A percentile compares a stretch with the other conserved stretches of the same genome.
Conservation (phyloP, 2,113 vertebrate species). For the Rhineura floridana region DNA sequence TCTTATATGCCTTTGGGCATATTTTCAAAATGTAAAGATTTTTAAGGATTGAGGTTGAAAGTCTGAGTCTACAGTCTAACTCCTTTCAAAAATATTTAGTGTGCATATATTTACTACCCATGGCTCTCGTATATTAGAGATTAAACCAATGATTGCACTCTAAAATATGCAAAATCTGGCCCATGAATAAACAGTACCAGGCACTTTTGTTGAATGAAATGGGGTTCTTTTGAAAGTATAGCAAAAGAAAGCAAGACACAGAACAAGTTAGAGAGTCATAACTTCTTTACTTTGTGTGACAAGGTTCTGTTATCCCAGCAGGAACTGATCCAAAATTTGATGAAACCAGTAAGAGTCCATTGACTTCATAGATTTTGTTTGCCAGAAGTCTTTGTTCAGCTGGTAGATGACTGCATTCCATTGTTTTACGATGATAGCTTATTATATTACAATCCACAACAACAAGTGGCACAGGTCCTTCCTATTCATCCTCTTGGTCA, state of each 20-base stretch:
- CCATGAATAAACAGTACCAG: constrained; percentile 61
- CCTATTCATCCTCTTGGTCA: not conserved
- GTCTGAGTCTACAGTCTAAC: constrained; percentile 73
- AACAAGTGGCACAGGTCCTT: not conserved
- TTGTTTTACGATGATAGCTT: not conserved
- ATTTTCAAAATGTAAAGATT: constrained; percentile 79
- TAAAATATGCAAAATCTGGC: constrained; percentile 74
- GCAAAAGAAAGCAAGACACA: constrained; percentile 53
- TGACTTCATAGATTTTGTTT: constrained; percentile 26
- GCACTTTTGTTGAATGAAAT: constrained; percentile 49
- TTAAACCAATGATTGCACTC: constrained; percentile 72
- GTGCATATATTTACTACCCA: constrained; percentile 76
- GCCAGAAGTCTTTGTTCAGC: not conserved
- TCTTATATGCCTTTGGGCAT: constrained; percentile 76
- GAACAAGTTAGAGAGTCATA: constrained; percentile 26
- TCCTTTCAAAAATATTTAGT: constrained; percentile 75
- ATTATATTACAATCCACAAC: not conserved
- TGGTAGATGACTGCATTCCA: not conserved
- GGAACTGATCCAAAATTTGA: constrained; percentile 52
- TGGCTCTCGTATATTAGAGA: constrained; percentile 68
- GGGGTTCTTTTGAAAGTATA: constrained; percentile 46
- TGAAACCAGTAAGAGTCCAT: constrained; percentile 45
- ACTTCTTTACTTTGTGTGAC: constrained; percentile 57
- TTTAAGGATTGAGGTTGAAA: constrained; percentile 78
- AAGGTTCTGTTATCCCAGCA: constrained; percentile 30